A percentile compares a stretch with the other conserved stretches of the same genome.
These are phyloP conservation scores for Podarcis cretensis DNA, from an alignment of 2,113 vertebrate genomes.

Conservation along the genomic window DNA sequence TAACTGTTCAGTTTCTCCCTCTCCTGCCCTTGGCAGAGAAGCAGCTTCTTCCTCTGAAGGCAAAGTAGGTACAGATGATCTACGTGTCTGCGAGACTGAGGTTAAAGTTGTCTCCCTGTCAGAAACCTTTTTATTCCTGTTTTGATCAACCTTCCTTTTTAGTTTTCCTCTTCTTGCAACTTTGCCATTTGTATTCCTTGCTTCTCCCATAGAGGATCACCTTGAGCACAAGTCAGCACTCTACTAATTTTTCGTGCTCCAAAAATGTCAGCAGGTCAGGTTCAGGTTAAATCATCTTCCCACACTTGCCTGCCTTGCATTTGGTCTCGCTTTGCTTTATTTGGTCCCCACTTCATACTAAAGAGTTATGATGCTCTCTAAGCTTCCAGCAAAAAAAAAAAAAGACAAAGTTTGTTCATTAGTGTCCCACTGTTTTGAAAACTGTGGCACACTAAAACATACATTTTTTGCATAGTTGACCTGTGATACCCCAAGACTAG, in stretches of 20 bases:
- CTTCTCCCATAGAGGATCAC: not conserved
- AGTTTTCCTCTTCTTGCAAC: slow-evolving; percentile 21
- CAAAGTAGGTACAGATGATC: no score
- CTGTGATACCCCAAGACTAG: not conserved
- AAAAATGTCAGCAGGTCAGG: not conserved
- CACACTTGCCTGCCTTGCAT: not conserved
- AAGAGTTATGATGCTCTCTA: not conserved
- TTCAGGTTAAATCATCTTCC: slow-evolving; percentile 26
- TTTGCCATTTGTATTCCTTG: not conserved
- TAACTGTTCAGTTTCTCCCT: no score
- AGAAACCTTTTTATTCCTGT: slow-evolving; percentile 17
- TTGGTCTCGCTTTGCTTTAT: not conserved
- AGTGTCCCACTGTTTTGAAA: slow-evolving; percentile 21
- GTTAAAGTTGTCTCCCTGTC: no score
- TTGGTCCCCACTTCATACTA: not conserved
- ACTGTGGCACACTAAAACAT: not conserved
- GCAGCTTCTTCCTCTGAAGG: no score
- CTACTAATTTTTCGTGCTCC: slow-evolving; percentile 9
- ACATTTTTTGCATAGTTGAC: not conserved
- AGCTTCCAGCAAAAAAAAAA: not conserved
- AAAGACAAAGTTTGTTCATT: not conserved
- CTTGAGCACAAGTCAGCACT: slow-evolving; percentile 1
- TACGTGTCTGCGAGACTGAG: no score
- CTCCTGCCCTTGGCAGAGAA: no score
- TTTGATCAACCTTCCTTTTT: slow-evolving; percentile 22